Evolutionary conservation across 2,888 invertebrate species (phyloP), one percentile per base, ranked within the genome.

Genomic region (Eurytoma adleriae): DNA sequence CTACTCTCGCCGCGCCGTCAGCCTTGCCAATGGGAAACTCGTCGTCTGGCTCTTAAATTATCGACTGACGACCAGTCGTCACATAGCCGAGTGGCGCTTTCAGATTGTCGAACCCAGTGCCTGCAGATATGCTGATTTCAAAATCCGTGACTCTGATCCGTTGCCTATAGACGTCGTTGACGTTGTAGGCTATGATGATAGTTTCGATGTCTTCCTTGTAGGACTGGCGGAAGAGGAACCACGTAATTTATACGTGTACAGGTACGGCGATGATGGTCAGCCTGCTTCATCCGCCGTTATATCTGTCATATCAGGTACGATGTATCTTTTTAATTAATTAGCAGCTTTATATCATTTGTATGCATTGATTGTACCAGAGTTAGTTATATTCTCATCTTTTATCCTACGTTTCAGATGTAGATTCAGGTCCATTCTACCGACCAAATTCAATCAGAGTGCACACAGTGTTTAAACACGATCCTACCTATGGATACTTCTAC

Each of bases 11-110:
- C 52, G 61, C 13, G 70, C 69, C 2, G 27, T 59, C 2, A 74
- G 61, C n/a, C 27, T 81, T 18, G 73, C 70, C 2, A 81, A 78
- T 18, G 81, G 81, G 7, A 78, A 81, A n/a, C 16, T 81, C 3
- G 67, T 81, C 13, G 30, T 78, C 5, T 78, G 78, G 70, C 18
- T 78, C 12, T 52, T 78, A 40, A 81, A 76, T 52, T 81, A 80
- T 62, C 70, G 50, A 1, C 54, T 59, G 16, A 72, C 30, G 13
- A 40, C 40, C 10, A 40, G 30, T 57, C 57, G 50, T 16, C 80
- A 73, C 27, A 14, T 54, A 20, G 73, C 50, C 12, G 59, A 72
- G 48, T 80, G 77, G 77, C 48, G 57, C 20, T 81, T 78, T 40
- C 70, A 50, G 12, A 24, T 74, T 0, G 81, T 78, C 13, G 74